Percentiles rank a stretch among this genome's conserved stretches.
phyloP scores from a whole-genome alignment of 2,797 vertebrate species.

The Tachyglossus aculeatus region DNA sequence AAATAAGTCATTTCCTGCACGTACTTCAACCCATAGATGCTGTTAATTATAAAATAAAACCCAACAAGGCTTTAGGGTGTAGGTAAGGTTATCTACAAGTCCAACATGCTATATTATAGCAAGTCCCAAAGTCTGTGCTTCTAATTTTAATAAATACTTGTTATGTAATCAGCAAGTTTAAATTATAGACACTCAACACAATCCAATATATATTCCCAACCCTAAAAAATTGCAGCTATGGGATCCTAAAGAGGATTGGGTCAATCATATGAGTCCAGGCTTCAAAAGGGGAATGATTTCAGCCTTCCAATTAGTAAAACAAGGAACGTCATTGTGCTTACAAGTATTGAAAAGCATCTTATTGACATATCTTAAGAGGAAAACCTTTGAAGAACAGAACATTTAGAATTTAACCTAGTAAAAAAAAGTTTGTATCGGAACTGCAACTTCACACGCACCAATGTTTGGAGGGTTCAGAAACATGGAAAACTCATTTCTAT shows the following conservation, averaged over 20 bases:
- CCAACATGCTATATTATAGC: not conserved
- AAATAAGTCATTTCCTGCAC: too few species aligned
- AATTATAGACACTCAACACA: not conserved
- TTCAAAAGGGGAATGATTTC: not conserved
- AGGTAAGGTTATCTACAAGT: slow-evolving; percentile 2
- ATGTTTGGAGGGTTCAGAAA: too few species aligned
- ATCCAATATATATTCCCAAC: too few species aligned
- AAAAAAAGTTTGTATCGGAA: not conserved
- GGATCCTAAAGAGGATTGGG: not conserved
- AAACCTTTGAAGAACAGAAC: not conserved
- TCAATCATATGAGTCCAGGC: not conserved
- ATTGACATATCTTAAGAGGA: too few species aligned
- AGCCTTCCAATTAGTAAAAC: not conserved
- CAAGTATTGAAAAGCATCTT: too few species aligned
- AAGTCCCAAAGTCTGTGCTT: too few species aligned
- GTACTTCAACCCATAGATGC: not conserved
- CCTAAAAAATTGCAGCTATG: not conserved
- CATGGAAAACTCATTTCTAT: too few species aligned
- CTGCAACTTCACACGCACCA: not conserved
- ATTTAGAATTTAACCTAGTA: not conserved
- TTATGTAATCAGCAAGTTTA: not conserved
- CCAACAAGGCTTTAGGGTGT: not conserved
- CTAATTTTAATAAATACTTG: too few species aligned
- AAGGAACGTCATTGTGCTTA: not conserved
- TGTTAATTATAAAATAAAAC: not conserved